These are phyloP conservation scores for Pseudachorutes palmiensis DNA, from an alignment of 1,140 invertebrate genomes.

Conservation along the genomic window DNA sequence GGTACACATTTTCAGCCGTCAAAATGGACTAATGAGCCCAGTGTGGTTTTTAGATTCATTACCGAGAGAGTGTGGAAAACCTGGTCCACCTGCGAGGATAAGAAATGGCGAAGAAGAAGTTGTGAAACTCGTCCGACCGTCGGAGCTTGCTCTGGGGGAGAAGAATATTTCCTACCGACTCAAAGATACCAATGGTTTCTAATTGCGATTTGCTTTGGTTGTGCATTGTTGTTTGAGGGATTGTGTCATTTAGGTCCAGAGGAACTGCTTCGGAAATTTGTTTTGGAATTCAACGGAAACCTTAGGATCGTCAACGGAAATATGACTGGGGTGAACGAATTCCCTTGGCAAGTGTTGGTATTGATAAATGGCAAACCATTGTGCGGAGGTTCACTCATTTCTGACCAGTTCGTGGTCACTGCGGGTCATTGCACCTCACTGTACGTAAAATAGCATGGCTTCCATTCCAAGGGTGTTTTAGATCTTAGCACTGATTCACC, in stretches of 20 bases:
- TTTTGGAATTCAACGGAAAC: neutral
- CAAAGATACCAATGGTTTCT: neutral
- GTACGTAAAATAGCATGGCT: constrained; percentile 17
- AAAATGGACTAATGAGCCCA: neutral
- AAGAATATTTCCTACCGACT: neutral
- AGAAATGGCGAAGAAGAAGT: neutral
- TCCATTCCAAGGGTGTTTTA: neutral
- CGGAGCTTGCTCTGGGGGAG: neutral
- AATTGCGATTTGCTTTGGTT: neutral
- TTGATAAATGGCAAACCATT: constrained; percentile 24
- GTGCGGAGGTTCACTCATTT: constrained; percentile 30
- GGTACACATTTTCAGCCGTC: neutral
- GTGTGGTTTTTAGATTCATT: neutral
- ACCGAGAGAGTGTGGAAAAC: neutral
- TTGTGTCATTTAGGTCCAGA: neutral
- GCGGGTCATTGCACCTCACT: constrained; percentile 30
- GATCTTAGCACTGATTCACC: constrained; percentile 20
- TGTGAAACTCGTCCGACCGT: neutral
- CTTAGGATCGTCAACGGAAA: constrained; percentile 30
- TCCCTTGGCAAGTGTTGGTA: constrained; percentile 34
- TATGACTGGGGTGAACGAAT: constrained; percentile 34
- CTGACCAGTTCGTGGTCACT: constrained; percentile 27
- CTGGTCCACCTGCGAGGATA: neutral
- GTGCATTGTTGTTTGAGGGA: neutral
- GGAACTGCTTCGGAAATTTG: constrained; percentile 7